These are phyloP conservation scores for Mesorhabditis spiculigera DNA, from an alignment of 2,888 invertebrate genomes.

Conservation along the genomic window DNA sequence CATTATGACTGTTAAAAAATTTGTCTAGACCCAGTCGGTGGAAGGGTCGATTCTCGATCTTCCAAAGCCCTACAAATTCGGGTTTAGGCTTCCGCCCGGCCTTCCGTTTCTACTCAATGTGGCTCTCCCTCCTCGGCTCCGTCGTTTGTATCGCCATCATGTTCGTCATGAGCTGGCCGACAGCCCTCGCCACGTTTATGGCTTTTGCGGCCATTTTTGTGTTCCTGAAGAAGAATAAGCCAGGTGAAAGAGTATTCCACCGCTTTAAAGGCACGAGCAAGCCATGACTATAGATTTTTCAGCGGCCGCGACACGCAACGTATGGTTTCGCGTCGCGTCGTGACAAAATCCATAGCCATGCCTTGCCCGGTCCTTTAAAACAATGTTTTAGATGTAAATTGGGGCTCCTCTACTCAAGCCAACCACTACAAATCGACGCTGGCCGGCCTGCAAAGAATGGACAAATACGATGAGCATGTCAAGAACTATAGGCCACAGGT, in stretches of 20 bases:
- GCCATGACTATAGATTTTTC: too few relatives aligned
- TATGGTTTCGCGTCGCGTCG: conserved; percentile 62
- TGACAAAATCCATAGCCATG: conserved; percentile 85
- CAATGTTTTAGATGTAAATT: conserved; percentile 73
- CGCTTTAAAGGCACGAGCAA: too few relatives aligned
- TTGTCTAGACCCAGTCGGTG: too few relatives aligned
- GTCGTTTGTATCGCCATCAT: conserved; percentile 63
- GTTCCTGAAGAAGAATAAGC: conserved; percentile 84
- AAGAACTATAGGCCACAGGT: too few relatives aligned
- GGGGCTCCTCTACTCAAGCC: conserved; percentile 94
- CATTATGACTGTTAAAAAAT: too few relatives aligned
- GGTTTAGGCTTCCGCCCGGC: conserved; percentile 55
- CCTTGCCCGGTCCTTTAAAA: conserved; percentile 80
- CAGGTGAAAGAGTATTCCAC: conserved; percentile 59
- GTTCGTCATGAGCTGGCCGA: conserved; percentile 64
- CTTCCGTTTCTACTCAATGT: conserved; percentile 76
- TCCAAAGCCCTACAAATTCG: too few relatives aligned
- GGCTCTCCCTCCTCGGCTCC: conserved; percentile 79
- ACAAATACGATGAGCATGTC: too few relatives aligned
- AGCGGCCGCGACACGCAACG: too few relatives aligned
- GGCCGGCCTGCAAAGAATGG: too few relatives aligned
- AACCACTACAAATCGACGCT: conserved; percentile 90
- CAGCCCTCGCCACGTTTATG: conserved; percentile 60
- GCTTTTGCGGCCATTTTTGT: conserved; percentile 71
- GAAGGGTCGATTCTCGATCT: too few relatives aligned